Conservation (phyloP, 2,888 invertebrate species). For the Sinohyriopsis cumingii region DNA sequence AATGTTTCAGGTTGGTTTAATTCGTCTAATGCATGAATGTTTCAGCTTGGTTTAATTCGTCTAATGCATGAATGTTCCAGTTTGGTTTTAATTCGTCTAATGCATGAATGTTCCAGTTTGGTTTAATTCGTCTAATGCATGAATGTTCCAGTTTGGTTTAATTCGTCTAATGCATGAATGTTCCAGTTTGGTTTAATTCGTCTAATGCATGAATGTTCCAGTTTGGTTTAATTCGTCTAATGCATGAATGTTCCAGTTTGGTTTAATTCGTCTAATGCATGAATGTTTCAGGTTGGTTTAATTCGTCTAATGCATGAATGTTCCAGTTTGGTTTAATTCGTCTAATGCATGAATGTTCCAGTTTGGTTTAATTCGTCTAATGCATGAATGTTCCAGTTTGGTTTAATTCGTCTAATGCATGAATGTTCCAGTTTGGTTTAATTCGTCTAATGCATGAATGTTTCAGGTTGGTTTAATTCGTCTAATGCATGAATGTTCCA, state of each 20-base stretch:
- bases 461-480: too few species aligned
- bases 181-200: too few species aligned
- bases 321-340: too few species aligned
- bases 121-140: too few species aligned
- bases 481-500: slow-evolving; percentile 11
- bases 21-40: slow-evolving; percentile 18
- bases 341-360: slow-evolving; percentile 11
- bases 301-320: slow-evolving; percentile 23
- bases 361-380: slow-evolving; percentile 47
- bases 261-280: too few species aligned
- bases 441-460: slow-evolving; percentile 23
- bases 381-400: too few species aligned
- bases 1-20: slow-evolving; percentile 44
- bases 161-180: slow-evolving; percentile 23
- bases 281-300: slow-evolving; percentile 41
- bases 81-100: too few species aligned
- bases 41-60: too few species aligned
- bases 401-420: too few species aligned
- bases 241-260: too few species aligned
- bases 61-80: slow-evolving; percentile 20
- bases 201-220: slow-evolving; percentile 11
- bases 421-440: slow-evolving; percentile 41
- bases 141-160: slow-evolving; percentile 41
- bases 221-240: slow-evolving; percentile 47
- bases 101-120: too few species aligned